phyloP scores from a whole-genome alignment of 2,888 invertebrate species.

The Aphidoletes aphidimyza region DNA sequence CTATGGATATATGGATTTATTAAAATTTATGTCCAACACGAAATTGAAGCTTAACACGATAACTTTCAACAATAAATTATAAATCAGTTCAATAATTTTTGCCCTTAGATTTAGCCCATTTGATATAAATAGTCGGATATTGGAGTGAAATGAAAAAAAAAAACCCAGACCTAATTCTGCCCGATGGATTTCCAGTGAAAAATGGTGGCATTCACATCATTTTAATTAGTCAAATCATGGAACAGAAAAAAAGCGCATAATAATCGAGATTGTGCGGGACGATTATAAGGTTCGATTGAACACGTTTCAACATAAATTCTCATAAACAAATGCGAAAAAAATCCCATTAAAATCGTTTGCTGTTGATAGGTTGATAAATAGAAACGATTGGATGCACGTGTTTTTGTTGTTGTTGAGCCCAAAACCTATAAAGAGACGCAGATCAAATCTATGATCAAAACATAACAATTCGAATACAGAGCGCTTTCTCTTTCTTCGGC shows the following conservation, averaged over 20 bases:
- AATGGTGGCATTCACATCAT: background rate
- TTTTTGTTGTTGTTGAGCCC: background rate
- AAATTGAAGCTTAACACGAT: constrained; percentile 17
- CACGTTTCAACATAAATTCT: background rate
- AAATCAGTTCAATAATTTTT: background rate
- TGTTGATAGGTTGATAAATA: constrained; percentile 27
- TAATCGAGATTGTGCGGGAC: background rate
- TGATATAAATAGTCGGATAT: background rate
- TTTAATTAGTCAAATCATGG: constrained; percentile 43
- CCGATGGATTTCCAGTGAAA: background rate
- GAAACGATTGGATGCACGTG: background rate
- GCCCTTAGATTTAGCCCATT: background rate
- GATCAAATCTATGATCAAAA: background rate
- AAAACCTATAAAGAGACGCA: background rate
- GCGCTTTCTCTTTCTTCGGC: background rate
- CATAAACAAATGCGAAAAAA: background rate
- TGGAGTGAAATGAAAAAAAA: too few species aligned
- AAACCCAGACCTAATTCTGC: background rate
- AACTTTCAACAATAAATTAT: constrained; percentile 9
- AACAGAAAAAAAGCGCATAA: background rate
- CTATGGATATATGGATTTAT: too few species aligned
- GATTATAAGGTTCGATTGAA: background rate
- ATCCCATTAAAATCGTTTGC: background rate
- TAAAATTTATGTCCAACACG: constrained; percentile 47
- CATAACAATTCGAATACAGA: background rate